A percentile compares a stretch with the other conserved stretches of the same genome.
Conservation (phyloP, 2,797 vertebrate species). For the Molothrus aeneus region DNA sequence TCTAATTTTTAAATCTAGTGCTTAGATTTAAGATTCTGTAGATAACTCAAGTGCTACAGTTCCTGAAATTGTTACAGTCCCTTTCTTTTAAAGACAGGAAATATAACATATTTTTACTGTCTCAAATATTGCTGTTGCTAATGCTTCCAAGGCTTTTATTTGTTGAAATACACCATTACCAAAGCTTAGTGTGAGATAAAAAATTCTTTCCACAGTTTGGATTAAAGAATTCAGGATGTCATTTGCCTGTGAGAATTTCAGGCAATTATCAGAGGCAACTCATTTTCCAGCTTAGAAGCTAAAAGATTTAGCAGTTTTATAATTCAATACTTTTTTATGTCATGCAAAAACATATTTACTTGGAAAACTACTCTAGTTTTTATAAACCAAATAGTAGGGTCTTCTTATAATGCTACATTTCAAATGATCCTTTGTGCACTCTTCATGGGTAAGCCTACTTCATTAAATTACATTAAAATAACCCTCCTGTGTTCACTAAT, state of each 20-base stretch:
- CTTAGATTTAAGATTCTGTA: background rate
- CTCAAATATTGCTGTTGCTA: background rate
- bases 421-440: background rate
- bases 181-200: background rate
- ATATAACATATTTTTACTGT: background rate
- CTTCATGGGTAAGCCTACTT: background rate
- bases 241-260: background rate
- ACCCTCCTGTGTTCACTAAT: background rate
- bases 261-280: background rate
- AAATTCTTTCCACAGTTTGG: background rate
- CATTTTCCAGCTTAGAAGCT: background rate
- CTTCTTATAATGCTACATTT: background rate
- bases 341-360: background rate
- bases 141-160: background rate
- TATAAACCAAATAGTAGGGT: background rate
- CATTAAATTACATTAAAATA: background rate
- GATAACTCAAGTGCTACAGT: background rate
- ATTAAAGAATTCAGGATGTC: background rate
- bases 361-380: background rate
- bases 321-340: background rate
- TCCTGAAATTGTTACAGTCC: background rate
- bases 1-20: background rate
- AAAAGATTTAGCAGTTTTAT: background rate
- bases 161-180: background rate
- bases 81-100: background rate